Base-by-base conservation (phyloP, 2,113 vertebrate species). In the Salminus brasiliensis region DNA sequence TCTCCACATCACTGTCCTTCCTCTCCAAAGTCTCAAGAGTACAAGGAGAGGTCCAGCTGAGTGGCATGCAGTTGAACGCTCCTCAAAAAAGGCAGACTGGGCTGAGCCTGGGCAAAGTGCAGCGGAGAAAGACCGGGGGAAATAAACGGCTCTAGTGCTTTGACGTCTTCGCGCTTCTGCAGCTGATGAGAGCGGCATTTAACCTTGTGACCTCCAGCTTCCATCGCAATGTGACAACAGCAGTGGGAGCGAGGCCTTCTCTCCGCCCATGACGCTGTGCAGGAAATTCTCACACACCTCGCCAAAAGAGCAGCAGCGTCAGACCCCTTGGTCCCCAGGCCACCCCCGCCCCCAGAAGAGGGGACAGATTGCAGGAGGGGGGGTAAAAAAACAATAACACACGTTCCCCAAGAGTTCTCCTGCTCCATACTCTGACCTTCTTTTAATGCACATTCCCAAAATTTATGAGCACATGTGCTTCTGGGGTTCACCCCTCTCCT, bases 201-300 rank as follows among this genome's bases (percentile, higher is more conserved):
- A 29, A 76, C 82, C 72, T 49, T 1, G 25, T 73, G 76, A 80
- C 73, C 72, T 21, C 36, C 39, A 23, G 29, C 74, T 69, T 59
- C 76, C 55, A 57, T 41, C 23, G 15, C 12, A 71, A 55, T 16
- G 29, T 25, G 67, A 63, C 59, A n/a, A 41, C 45, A 76, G 34
- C 36, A 36, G 60, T 21, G 13, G n/a, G 29, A 77, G 65, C 29
- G 73, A 49, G 41, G 36, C 12, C 23, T 16, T 25, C 29, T 27
- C 55, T 41, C 27, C 9, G 5, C 52, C 62, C 62, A 49, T 32
- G 72, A 62, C 62, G 68, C 74, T 59, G 52, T 71, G 25, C 39
- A 34, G 72, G 68, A 76, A 81, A 60, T 67, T 76, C 69, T 60
- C 59, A 81, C 49, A 47, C 34, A 71, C 34, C 39, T 30, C 34